Evolutionary conservation across 2,113 vertebrate genomes (phyloP).

Genomic region (Pelusios castaneus): DNA sequence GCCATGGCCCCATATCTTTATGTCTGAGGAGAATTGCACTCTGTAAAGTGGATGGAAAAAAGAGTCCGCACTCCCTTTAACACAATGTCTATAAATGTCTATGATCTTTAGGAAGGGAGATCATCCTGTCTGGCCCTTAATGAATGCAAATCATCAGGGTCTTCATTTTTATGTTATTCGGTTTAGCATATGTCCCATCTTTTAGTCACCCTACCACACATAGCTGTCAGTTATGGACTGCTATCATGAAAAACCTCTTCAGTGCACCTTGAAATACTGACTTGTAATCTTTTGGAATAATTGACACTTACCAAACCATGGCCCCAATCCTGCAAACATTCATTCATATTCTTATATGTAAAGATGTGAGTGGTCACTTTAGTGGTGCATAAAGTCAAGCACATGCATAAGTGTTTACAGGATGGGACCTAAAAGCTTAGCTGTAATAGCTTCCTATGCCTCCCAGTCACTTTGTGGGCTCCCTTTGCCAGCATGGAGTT

Average conservation of each 20-base stretch:
- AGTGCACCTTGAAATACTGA: not conserved
- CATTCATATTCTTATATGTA: not conserved
- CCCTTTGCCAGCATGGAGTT: not conserved
- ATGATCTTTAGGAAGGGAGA: not conserved
- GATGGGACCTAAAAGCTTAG: not conserved
- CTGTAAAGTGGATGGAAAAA: not conserved
- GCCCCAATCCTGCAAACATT: not conserved
- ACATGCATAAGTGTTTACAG: fast-evolving
- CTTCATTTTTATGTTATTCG: not conserved
- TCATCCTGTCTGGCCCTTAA: not conserved
- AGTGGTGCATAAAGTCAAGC: not conserved
- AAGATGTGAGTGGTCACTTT: not conserved
- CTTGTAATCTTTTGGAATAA: not conserved
- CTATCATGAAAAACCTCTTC: not conserved
- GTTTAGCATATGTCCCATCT: fast-evolving
- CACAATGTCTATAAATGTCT: not conserved
- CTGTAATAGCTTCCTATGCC: not conserved
- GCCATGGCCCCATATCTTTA: not conserved
- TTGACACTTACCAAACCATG: not conserved
- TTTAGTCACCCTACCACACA: not conserved
- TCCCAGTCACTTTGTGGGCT: not conserved
- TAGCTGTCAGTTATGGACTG: not conserved
- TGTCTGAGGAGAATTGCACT: not conserved
- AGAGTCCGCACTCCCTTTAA: not conserved
- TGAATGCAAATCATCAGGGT: not conserved